Percentiles rank a stretch among this genome's conserved stretches.
phyloP scores from a whole-genome alignment of 1,140 invertebrate genomes.

The Aphelinus atriplicis region DNA sequence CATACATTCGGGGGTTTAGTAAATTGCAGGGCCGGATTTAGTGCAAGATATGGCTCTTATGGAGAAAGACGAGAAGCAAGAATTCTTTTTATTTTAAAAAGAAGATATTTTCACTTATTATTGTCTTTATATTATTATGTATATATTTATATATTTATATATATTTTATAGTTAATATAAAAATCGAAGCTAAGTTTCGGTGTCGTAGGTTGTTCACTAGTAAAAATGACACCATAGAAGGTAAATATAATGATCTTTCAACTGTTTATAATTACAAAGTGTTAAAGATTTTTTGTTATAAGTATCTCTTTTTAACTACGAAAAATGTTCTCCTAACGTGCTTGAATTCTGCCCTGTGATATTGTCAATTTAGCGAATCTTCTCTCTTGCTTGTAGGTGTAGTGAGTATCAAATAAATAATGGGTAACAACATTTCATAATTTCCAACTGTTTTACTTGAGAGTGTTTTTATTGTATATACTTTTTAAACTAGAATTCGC shows the following conservation, averaged over 20 bases:
- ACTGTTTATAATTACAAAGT: conserved; percentile 32
- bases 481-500: conserved; percentile 6
- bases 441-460: conserved; percentile 6
- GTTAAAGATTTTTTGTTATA: conserved; percentile 19
- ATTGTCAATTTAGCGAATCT: neutral
- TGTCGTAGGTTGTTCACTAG: conserved; percentile 40
- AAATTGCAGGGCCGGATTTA: conserved; percentile 32
- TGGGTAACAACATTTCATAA: conserved; percentile 22
- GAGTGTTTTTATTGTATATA: conserved; percentile 28
- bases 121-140: conserved; percentile 37
- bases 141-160: conserved; percentile 24
- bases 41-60: conserved; percentile 40
- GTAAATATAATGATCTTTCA: conserved; percentile 31
- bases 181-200: conserved; percentile 37
- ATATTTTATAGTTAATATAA: conserved; percentile 37
- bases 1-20: conserved; percentile 26
- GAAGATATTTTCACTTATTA: conserved; percentile 36
- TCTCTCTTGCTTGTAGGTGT: conserved; percentile 4
- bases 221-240: conserved; percentile 40
- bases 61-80: conserved; percentile 41
- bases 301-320: conserved; percentile 7
- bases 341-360: conserved; percentile 8
- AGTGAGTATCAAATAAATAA: conserved; percentile 25
- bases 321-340: conserved; percentile 25
- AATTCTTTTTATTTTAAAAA: conserved; percentile 40